phyloP scores from a whole-genome alignment of 1,140 invertebrate genomes.

The Coptotermes formosanus region DNA sequence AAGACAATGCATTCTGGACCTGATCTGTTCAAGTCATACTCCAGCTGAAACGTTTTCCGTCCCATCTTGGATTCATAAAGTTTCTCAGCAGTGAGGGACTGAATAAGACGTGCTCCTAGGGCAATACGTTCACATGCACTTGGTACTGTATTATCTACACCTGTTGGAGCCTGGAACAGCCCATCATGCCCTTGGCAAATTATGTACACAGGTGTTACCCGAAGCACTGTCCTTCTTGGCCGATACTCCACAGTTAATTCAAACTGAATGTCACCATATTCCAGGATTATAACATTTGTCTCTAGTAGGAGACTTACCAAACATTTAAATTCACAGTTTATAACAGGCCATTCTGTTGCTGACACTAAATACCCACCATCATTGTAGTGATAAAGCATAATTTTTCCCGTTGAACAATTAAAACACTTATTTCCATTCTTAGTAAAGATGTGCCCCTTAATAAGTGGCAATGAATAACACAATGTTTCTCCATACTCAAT shows the following conservation, averaged over 20 bases:
- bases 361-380: background rate
- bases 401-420: background rate
- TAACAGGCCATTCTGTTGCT: conserved; percentile 28
- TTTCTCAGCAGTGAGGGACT: conserved; percentile 85
- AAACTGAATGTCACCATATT: conserved; percentile 26
- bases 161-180: conserved; percentile 72
- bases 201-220: conserved; percentile 69
- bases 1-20: conserved; percentile 65
- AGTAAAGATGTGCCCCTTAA: conserved; percentile 29
- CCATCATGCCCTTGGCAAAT: conserved; percentile 75
- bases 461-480: conserved; percentile 31
- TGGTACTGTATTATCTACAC: conserved; percentile 66
- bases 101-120: conserved; percentile 75
- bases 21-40: conserved; percentile 56
- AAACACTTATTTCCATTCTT: background rate
- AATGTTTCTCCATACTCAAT: conserved; percentile 30
- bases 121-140: conserved; percentile 75
- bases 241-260: background rate
- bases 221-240: conserved; percentile 32
- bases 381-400: background rate
- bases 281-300: conserved; percentile 24
- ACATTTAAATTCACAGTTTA: conserved; percentile 32
- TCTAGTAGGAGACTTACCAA: conserved; percentile 21
- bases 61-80: conserved; percentile 76
- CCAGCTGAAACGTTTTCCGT: conserved; percentile 79